Conservation (phyloP, 2,888 invertebrate species). For the Machimus rusticus region DNA sequence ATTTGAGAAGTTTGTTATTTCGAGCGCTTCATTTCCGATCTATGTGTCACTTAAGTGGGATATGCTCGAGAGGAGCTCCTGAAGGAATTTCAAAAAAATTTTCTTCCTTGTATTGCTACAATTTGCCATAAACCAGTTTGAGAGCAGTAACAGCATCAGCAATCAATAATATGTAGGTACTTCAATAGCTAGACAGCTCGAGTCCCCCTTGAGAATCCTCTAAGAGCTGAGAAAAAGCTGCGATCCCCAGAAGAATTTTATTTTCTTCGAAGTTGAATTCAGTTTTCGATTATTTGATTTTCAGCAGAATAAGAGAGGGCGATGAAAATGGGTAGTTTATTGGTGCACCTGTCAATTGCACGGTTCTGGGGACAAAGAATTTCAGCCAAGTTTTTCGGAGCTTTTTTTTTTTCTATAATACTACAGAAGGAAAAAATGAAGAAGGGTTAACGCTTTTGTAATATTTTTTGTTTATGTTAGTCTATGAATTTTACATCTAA, state of each 20-base stretch:
- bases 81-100: neutral
- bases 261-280: neutral
- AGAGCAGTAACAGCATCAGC: neutral
- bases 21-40: neutral
- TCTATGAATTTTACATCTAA: neutral
- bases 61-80: neutral
- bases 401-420: neutral
- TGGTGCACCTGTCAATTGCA: neutral
- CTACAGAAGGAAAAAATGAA: neutral
- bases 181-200: neutral
- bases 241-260: neutral
- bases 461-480: neutral
- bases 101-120: neutral
- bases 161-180: neutral
- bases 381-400: neutral
- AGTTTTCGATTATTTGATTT: neutral
- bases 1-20: neutral
- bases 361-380: neutral
- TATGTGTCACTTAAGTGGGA: neutral
- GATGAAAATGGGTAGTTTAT: neutral
- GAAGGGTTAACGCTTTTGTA: neutral
- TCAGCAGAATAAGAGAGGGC: neutral
- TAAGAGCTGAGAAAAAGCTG: neutral
- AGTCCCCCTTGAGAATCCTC: neutral
- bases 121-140: neutral